phyloP scores from a whole-genome alignment of 2,888 invertebrate species.

The Callyntrura guangdongensis region DNA sequence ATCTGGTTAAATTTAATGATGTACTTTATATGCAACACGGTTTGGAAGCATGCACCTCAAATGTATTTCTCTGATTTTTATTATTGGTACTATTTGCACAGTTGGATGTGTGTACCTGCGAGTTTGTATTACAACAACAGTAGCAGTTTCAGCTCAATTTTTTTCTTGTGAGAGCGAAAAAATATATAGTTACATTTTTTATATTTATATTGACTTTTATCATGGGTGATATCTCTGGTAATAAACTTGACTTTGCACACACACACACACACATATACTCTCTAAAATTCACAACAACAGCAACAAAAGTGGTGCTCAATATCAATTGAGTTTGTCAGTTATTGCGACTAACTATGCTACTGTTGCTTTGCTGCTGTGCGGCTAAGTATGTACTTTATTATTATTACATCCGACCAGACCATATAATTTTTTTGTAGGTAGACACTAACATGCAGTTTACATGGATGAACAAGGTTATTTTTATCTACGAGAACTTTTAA shows the following conservation, averaged over 20 bases:
- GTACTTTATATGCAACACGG: constrained; percentile 52
- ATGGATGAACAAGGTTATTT: constrained; percentile 53
- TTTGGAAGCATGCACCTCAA: neutral
- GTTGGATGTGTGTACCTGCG: neutral
- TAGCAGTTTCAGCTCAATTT: constrained; percentile 6
- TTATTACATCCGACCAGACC: constrained; percentile 42
- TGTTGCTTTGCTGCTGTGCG: neutral
- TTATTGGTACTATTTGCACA: constrained; percentile 14
- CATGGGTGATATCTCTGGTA: constrained; percentile 25
- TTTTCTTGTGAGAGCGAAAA: constrained; percentile 48
- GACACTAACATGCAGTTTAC: constrained; percentile 27
- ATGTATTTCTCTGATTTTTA: neutral
- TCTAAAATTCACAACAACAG: constrained; percentile 20
- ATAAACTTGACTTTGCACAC: constrained; percentile 56
- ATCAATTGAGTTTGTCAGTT: neutral
- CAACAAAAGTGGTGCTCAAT: neutral
- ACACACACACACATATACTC: too few species aligned
- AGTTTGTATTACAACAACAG: too few species aligned
- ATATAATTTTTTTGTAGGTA: constrained; percentile 47
- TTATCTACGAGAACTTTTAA: constrained; percentile 12
- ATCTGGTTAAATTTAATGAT: constrained; percentile 49
- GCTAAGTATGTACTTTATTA: neutral
- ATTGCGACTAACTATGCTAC: constrained; percentile 13
- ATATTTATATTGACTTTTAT: constrained; percentile 20
- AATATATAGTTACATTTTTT: constrained; percentile 14